Evolutionary conservation across 2,113 vertebrate species (phyloP), one percentile per base, ranked within the genome.

Genomic region (human): DNA sequence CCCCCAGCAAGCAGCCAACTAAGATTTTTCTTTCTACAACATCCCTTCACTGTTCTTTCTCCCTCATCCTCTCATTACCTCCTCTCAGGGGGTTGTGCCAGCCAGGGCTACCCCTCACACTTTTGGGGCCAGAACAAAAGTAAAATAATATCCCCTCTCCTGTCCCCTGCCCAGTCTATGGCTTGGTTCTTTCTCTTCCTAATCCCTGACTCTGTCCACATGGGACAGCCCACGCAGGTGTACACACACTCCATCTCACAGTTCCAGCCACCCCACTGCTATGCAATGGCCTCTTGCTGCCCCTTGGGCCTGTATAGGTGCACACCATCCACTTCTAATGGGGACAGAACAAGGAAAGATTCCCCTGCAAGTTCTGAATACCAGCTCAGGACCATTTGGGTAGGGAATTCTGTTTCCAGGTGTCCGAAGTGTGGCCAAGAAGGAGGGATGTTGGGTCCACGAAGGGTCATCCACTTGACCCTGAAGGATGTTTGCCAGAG

Each of bases 1-100:
- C 87, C 96, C 96, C 96, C 76, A 95, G 82, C 80, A 93, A 78
- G 90, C 86, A 93, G 66, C 83, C 72, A 72, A 68, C 72, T 61
- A 72, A 94, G 94, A 20, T 85, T n/a, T 85, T 85, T 93, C 83
- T 96, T 90, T 88, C 93, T 94, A 32, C 45, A 93, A 27, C 5
- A 55, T 45, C 48, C 76, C 23, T 85, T 94, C 59, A 18, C 80
- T 78, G 59, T 72, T 87, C 75, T 30, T 80, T 30, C 25, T 78
- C 10, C 6, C 4, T 43, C 38, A 72, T 32, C 43, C 10, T 55
- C 30, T 85, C 25, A n/a, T 79, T 68, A 35, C 20, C 48, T 40
- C 48, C 70, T 16, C 38, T n/a, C 16, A 17, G 23, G 25, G 27
- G 32, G 5, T 14, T 66, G 18, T 66, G 40, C 27, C 43, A 83